phyloP scores from a whole-genome alignment of 2,113 vertebrate genomes.

The Marmota monax region DNA sequence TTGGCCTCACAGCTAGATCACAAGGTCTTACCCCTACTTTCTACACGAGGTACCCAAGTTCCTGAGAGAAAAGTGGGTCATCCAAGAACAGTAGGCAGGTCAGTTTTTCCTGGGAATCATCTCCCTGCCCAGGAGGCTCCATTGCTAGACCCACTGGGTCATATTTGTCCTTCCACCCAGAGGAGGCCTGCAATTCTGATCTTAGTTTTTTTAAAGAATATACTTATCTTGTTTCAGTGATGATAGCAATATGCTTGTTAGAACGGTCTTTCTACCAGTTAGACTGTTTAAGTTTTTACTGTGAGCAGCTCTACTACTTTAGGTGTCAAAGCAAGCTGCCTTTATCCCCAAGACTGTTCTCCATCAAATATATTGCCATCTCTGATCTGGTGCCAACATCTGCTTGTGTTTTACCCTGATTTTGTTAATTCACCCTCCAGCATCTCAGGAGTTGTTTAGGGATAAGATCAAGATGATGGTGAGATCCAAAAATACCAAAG shows the following conservation, averaged over 20 bases:
- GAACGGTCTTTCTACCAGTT: background rate
- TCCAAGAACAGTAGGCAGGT: background rate
- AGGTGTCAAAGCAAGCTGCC: background rate
- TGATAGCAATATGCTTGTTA: background rate
- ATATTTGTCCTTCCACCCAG: background rate
- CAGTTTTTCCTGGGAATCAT: background rate
- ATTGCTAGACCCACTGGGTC: background rate
- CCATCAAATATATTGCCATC: fast-evolving
- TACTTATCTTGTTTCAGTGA: background rate
- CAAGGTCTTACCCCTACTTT: background rate
- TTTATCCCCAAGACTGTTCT: background rate
- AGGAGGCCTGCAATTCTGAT: background rate
- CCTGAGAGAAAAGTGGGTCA: background rate
- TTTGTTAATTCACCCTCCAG: background rate
- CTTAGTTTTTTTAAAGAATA: background rate
- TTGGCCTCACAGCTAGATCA: background rate
- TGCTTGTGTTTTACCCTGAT: background rate
- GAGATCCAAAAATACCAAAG: background rate
- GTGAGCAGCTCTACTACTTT: background rate
- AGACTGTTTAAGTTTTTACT: background rate
- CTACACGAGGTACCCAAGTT: background rate
- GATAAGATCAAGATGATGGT: background rate
- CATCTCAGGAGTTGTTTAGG: background rate
- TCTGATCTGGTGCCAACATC: background rate
- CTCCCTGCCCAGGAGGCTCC: background rate